Percentiles rank a stretch among this genome's conserved stretches.
Evolutionary conservation across 64 coral and sea anemone genomes (phyloP).

Genomic region (Trachythela sp.): DNA sequence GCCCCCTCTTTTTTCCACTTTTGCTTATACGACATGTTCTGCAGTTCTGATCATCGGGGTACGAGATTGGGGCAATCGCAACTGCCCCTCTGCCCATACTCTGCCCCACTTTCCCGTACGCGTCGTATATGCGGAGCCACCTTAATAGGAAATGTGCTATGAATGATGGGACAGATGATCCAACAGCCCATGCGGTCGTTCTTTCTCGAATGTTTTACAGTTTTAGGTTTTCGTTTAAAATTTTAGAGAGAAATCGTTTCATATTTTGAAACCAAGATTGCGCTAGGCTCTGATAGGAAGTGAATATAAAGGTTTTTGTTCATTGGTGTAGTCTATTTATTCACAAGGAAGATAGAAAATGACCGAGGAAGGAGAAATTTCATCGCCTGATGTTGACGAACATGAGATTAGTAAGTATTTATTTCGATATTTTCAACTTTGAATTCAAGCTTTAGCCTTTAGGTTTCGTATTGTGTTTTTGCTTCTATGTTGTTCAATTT

Average conservation of each 20-base stretch:
- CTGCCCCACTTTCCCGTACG: too few relatives aligned
- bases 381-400: slow-evolving; percentile 74
- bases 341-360: neutral
- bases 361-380: slow-evolving; percentile 97
- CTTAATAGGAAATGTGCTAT: too few relatives aligned
- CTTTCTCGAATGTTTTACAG: too few relatives aligned
- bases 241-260: neutral
- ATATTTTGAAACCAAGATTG: neutral
- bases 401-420: slow-evolving; percentile 81
- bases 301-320: neutral
- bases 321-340: neutral
- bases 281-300: neutral
- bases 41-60: too few relatives aligned
- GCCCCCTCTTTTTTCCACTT: too few relatives aligned
- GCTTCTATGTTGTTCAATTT: neutral
- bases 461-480: neutral
- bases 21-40: too few relatives aligned
- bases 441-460: slow-evolving; percentile 2
- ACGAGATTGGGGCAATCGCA: too few relatives aligned
- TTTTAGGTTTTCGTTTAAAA: neutral
- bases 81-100: too few relatives aligned
- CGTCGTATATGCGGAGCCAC: too few relatives aligned
- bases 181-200: too few relatives aligned
- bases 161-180: too few relatives aligned
- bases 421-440: slow-evolving; percentile 2